Percentiles rank a stretch among this genome's conserved stretches.
Conservation (phyloP, 2,113 vertebrate genomes). For the Hippoglossus stenolepis region DNA sequence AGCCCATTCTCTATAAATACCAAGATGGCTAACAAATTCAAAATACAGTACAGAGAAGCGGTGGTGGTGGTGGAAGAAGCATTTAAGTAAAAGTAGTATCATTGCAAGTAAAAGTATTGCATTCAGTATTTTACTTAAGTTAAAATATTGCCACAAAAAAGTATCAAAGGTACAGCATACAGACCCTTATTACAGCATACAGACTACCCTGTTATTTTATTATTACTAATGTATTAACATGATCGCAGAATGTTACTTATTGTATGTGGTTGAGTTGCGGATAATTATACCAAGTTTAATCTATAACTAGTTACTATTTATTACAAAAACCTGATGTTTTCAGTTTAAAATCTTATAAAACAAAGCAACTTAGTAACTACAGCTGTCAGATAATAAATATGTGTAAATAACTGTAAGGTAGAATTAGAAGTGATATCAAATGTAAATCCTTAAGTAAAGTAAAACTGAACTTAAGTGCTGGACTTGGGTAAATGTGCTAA, state of each 20-base stretch:
- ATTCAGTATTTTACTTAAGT: neutral
- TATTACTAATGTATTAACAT: neutral
- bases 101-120: neutral
- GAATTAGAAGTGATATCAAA: slow-evolving; percentile 8
- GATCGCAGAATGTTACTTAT: neutral
- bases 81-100: neutral
- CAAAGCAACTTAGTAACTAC: slow-evolving; percentile 2
- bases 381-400: neutral
- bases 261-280: neutral
- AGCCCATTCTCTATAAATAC: neutral
- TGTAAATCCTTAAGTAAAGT: slow-evolving; percentile 3
- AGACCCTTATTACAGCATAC: slow-evolving; percentile 11
- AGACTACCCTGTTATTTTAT: neutral
- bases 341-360: neutral
- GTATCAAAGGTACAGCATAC: slow-evolving; percentile 18
- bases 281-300: neutral
- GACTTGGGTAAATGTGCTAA: neutral
- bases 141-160: slow-evolving; percentile 25
- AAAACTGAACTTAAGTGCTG: slow-evolving; percentile 3
- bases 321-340: neutral
- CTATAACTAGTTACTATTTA: neutral
- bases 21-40: neutral
- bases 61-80: neutral
- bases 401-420: slow-evolving; percentile 5
- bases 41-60: neutral